These are phyloP conservation scores for Argopecten irradians DNA, from an alignment of 1,140 invertebrate species.

Conservation along the genomic window DNA sequence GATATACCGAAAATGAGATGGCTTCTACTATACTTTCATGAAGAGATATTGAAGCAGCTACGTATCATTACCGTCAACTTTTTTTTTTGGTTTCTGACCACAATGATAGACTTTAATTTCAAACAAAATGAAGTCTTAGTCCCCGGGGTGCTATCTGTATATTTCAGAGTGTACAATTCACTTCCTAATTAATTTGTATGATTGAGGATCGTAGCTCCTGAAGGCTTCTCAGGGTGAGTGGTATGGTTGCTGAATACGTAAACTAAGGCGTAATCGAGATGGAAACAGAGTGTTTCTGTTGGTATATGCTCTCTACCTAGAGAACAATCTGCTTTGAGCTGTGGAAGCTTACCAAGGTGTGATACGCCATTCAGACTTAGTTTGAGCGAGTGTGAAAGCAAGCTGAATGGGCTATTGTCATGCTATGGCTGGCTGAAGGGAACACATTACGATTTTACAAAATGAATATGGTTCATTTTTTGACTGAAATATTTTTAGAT, in stretches of 20 bases:
- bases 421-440: background rate
- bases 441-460: background rate
- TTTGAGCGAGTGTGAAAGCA: constrained; percentile 6
- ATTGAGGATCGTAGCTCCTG: background rate
- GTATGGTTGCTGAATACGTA: constrained; percentile 12
- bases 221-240: constrained; percentile 1
- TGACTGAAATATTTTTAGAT: background rate
- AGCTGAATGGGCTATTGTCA: background rate
- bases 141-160: background rate
- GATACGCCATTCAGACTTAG: constrained; percentile 7
- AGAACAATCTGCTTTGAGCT: background rate
- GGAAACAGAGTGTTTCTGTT: background rate
- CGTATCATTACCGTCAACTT: background rate
- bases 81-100: background rate
- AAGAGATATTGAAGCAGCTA: background rate
- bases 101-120: constrained; percentile 10
- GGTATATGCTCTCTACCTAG: background rate
- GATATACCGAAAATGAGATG: constrained; percentile 1
- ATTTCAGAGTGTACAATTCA: background rate
- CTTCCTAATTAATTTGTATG: constrained; percentile 18
- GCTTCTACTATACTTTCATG: background rate
- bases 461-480: background rate
- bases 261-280: background rate
- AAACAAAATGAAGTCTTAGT: constrained; percentile 18
- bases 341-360: background rate